A percentile compares a stretch with the other conserved stretches of the same genome.
Conservation (phyloP, 2,888 invertebrate genomes). For the Acrocera orbiculus region DNA sequence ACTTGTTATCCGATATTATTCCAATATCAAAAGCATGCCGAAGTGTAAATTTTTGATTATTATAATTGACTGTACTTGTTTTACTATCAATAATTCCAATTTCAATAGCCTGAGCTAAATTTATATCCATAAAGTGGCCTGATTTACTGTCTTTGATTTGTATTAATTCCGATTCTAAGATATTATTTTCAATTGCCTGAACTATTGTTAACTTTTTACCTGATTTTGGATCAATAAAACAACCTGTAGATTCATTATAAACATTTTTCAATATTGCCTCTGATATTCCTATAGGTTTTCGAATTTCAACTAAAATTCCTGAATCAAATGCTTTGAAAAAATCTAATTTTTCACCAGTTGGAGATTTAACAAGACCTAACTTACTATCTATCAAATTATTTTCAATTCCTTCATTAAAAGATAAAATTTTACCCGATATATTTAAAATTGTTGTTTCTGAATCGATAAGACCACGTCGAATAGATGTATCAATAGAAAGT, state of each 20-base stretch:
- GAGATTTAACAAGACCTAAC: constrained; percentile 47
- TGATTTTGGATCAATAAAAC: constrained; percentile 66
- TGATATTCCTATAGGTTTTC: constrained; percentile 60
- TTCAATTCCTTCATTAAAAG: constrained; percentile 66
- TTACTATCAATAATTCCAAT: constrained; percentile 55
- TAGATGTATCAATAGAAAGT: constrained; percentile 64
- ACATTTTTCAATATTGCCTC: constrained; percentile 69
- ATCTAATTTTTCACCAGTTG: constrained; percentile 46
- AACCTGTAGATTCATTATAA: constrained; percentile 57
- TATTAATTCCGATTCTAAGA: constrained; percentile 71
- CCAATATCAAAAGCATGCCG: constrained; percentile 64
- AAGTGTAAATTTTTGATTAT: constrained; percentile 49
- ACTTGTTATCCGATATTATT: constrained; percentile 61
- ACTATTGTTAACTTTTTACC: constrained; percentile 61
- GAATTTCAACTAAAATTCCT: constrained; percentile 63
- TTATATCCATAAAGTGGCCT: constrained; percentile 59
- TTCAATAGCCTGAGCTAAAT: constrained; percentile 60
- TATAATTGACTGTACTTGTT: constrained; percentile 43
- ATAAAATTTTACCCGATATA: constrained; percentile 60
- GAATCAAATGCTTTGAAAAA: constrained; percentile 74
- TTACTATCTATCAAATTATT: constrained; percentile 59
- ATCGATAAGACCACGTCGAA: constrained; percentile 69
- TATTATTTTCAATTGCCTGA: constrained; percentile 62
- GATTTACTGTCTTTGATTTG: constrained; percentile 61
- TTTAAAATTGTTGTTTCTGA: constrained; percentile 71